These are phyloP conservation scores for Glareola pratincola DNA, from an alignment of 2,113 vertebrate species.

Conservation along the genomic window DNA sequence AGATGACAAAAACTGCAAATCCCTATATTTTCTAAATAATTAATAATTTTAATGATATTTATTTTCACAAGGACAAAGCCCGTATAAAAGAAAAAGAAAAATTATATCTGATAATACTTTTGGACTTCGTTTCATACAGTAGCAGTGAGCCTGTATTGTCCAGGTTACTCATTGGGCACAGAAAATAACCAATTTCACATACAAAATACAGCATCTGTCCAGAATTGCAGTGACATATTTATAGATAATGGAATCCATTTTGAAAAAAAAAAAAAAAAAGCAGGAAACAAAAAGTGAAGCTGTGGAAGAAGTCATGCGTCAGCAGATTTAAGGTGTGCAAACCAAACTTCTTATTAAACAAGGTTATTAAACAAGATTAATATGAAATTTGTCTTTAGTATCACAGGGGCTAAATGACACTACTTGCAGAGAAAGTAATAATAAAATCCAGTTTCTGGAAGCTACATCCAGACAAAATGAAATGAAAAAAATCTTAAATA, in stretches of 20 bases:
- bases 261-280: not conserved
- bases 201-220: not conserved
- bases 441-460: not conserved
- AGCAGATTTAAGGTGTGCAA: not conserved
- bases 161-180: not conserved
- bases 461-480: not conserved
- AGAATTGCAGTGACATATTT: not conserved
- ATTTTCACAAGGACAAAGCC: not conserved
- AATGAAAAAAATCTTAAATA: not conserved
- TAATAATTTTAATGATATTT: not conserved
- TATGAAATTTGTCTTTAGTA: not conserved
- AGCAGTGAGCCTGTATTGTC: not conserved
- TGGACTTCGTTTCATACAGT: not conserved
- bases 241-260: not conserved
- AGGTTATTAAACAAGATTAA: not conserved
- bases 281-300: accelerated
- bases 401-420: not conserved
- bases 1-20: not conserved
- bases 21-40: not conserved
- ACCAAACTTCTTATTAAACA: not conserved
- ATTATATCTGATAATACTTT: not conserved
- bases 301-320: not conserved
- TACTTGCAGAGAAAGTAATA: not conserved
- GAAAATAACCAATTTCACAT: not conserved
- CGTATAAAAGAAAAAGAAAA: not conserved